These are phyloP conservation scores for Holacanthus passer DNA, from an alignment of 2,113 vertebrate species.

Conservation along the genomic window DNA sequence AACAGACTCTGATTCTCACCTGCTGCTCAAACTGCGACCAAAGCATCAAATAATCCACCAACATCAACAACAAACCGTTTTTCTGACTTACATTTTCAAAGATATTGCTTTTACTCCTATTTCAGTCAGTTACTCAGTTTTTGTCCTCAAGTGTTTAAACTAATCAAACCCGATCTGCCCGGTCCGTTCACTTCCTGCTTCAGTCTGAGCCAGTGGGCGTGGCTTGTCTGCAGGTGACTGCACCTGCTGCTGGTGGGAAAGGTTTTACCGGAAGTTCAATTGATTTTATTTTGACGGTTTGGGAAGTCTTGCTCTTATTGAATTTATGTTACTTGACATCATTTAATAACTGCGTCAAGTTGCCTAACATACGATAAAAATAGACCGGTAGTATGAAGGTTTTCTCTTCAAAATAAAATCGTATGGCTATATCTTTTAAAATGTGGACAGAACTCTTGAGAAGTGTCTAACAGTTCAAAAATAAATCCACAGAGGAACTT, in stretches of 20 bases:
- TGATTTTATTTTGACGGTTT: slow-evolving; percentile 25
- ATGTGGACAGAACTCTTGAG: fast-evolving
- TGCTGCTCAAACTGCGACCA: not conserved
- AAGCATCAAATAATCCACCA: not conserved
- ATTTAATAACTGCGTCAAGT: not conserved
- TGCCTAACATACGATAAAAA: not conserved
- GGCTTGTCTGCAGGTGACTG: not conserved
- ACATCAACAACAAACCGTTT: not conserved
- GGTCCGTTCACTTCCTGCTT: slow-evolving; percentile 51
- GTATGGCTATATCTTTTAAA: not conserved
- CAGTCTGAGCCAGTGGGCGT: slow-evolving; percentile 39
- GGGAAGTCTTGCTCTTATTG: not conserved
- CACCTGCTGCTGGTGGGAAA: too few relatives aligned
- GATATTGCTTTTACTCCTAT: not conserved
- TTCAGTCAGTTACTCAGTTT: not conserved
- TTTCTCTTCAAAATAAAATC: slow-evolving; percentile 22
- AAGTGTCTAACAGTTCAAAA: not conserved
- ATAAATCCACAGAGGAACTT: fast-evolving
- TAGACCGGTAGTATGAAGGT: fast-evolving
- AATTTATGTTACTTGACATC: not conserved
- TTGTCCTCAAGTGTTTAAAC: not conserved
- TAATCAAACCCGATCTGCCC: too few relatives aligned
- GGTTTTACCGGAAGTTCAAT: not conserved
- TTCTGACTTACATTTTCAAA: not conserved
- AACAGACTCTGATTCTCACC: not conserved